Percentiles rank a stretch among this genome's conserved stretches.
Evolutionary conservation across 2,888 invertebrate genomes (phyloP).

Genomic region (Platycheirus albimanus): DNA sequence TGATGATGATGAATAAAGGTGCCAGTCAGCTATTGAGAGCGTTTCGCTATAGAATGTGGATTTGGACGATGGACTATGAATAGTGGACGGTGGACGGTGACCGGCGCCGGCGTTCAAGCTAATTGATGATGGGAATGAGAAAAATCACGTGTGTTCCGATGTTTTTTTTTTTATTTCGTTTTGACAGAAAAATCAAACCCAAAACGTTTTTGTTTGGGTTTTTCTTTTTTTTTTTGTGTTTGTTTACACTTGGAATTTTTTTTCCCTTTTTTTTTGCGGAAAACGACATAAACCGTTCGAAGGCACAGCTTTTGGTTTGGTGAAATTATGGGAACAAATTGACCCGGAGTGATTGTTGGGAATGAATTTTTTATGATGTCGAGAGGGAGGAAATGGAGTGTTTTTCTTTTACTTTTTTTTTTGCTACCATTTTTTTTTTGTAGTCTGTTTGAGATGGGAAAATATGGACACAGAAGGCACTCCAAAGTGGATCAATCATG

Average conservation of each 20-base stretch:
- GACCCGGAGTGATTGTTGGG: conserved; percentile 67
- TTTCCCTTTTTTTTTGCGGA: background rate
- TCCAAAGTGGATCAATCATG: conserved; percentile 72
- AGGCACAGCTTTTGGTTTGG: conserved; percentile 59
- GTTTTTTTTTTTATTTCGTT: conserved; percentile 14
- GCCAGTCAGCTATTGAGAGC: conserved; percentile 22
- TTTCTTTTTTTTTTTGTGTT: conserved; percentile 14
- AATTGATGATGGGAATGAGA: conserved; percentile 65
- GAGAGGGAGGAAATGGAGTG: conserved; percentile 11
- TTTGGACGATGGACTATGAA: background rate
- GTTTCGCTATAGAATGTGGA: conserved; percentile 15
- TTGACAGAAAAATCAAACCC: conserved; percentile 54
- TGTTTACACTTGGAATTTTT: conserved; percentile 36
- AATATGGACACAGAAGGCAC: conserved; percentile 69
- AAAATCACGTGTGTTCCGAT: conserved; percentile 54
- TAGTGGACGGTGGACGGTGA: background rate
- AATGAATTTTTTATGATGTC: conserved; percentile 66
- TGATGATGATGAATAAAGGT: conserved; percentile 28
- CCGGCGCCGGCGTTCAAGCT: conserved; percentile 53
- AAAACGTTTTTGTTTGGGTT: conserved; percentile 25
- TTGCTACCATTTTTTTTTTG: conserved; percentile 2
- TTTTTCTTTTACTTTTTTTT: conserved; percentile 18
- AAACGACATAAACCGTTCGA: conserved; percentile 40
- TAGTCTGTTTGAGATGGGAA: conserved; percentile 65
- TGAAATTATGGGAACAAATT: conserved; percentile 71